Evolutionary conservation across 2,113 vertebrate species (phyloP), one percentile per base, ranked within the genome.

Genomic region (Eulemur rufifrons): DNA sequence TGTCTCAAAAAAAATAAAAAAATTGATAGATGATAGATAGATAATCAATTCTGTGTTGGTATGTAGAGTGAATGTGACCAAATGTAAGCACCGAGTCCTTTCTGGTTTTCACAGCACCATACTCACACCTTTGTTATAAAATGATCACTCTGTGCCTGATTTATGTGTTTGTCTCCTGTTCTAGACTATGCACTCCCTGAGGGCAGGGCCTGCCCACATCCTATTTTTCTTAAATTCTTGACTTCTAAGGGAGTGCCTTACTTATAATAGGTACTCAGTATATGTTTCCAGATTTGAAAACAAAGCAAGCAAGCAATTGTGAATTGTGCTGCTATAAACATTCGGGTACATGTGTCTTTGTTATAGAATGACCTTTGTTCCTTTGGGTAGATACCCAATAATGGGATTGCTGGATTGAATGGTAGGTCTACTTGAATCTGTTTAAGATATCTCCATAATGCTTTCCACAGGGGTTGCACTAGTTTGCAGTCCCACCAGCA

Each of bases 211-310:
- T 94, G 29, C 29, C n/a, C 89, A 39, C 0, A 0, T 90, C 29
- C 61, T 59, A 17, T 59, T 68, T 96, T 94, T 89, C 66, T 34
- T 87, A 73, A 96, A 76, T 71, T 92, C 47, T 81, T 94, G 87
- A n/a, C 17, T 32, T 88, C 32, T 94, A 89, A 83, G 12, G 63
- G 20, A 87, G 18, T 78, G 20, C 37, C 42, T 83, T 95, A 34
- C 29, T 39, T 61, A 45, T 27, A 25, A 20, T 42, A 25, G 20
- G 17, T 91, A 27, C 39, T 56, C 8, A 47, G 37, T 83, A 25
- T 86, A 78, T 88, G 29, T 76, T 86, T 95, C 47, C 23, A 86
- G 34, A 83, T 52, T 52, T 94, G 50, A 61, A 95, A 91, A 88
- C 14, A 86, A 77, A 93, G 83, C 68, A 92, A 45, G 39, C 34